Evolutionary conservation across 2,888 invertebrate species (phyloP).

Genomic region (Loripinus fragilis): DNA sequence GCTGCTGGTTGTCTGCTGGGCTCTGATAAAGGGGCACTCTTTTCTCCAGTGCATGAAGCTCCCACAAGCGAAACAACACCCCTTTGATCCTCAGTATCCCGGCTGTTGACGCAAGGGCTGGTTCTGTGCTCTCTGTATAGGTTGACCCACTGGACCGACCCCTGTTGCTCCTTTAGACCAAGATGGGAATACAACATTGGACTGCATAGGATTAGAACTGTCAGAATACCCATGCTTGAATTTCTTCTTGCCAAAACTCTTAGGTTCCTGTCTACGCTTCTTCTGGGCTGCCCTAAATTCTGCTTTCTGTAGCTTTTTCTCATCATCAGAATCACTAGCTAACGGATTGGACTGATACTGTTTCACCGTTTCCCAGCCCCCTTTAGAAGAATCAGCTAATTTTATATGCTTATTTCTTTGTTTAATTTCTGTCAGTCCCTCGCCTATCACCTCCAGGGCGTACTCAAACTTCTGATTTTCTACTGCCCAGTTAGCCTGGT

Average conservation of each 20-base stretch:
- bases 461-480: conserved; percentile 28
- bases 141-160: too few species aligned
- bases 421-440: background rate
- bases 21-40: background rate
- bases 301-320: background rate
- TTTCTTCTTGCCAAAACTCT: background rate
- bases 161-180: background rate
- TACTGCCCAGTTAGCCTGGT: background rate
- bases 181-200: too few species aligned
- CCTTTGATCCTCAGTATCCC: background rate
- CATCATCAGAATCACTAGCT: background rate
- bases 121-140: background rate
- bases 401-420: background rate
- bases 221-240: background rate
- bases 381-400: background rate
- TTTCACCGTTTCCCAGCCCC: conserved; percentile 11
- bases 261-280: too few species aligned
- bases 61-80: conserved; percentile 19
- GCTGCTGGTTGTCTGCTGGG: background rate
- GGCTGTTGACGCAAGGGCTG: background rate
- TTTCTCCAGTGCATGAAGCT: background rate
- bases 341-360: conserved; percentile 32
- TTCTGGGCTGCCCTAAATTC: too few species aligned
- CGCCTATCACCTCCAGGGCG: conserved; percentile 18
- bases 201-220: background rate